Evolutionary conservation across 2,113 vertebrate genomes (phyloP).

Genomic region (Apteryx owenii): DNA sequence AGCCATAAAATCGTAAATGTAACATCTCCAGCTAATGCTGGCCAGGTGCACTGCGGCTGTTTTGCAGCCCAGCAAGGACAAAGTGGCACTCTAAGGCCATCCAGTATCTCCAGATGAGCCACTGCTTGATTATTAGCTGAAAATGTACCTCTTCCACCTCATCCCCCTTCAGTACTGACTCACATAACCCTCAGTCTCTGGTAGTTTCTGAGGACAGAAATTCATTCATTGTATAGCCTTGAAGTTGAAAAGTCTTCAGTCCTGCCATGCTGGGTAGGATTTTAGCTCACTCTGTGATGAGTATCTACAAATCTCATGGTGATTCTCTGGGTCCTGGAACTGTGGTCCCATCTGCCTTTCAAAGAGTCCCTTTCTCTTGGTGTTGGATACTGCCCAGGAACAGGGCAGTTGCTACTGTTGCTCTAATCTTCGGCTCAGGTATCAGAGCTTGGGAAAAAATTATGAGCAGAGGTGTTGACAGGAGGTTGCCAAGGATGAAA

Average conservation of each 20-base stretch:
- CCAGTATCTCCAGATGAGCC: not conserved
- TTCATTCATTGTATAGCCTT: not conserved
- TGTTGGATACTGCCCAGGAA: not conserved
- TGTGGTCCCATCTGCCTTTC: not conserved
- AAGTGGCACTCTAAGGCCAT: slow-evolving; percentile 12
- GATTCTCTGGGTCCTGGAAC: accelerated
- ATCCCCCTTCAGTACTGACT: not conserved
- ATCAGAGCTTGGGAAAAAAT: not conserved
- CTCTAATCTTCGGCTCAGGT: not conserved
- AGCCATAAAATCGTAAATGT: slow-evolving; percentile 43
- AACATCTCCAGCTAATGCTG: slow-evolving; percentile 19
- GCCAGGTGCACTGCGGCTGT: not conserved
- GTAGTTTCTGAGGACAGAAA: not conserved
- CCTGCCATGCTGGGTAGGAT: not conserved
- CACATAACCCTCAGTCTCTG: not conserved
- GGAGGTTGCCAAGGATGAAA: not conserved
- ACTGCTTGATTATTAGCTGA: not conserved
- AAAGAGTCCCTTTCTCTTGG: not conserved
- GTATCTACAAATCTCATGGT: not conserved
- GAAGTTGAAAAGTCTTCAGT: not conserved
- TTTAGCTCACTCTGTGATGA: not conserved
- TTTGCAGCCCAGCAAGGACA: not conserved
- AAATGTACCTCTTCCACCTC: not conserved
- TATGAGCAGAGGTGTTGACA: not conserved
- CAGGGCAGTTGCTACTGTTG: not conserved